These are phyloP conservation scores for Zoroaster sp. DNA, from an alignment of 53 echinoderm and acorn worm species.

Conservation along the genomic window DNA sequence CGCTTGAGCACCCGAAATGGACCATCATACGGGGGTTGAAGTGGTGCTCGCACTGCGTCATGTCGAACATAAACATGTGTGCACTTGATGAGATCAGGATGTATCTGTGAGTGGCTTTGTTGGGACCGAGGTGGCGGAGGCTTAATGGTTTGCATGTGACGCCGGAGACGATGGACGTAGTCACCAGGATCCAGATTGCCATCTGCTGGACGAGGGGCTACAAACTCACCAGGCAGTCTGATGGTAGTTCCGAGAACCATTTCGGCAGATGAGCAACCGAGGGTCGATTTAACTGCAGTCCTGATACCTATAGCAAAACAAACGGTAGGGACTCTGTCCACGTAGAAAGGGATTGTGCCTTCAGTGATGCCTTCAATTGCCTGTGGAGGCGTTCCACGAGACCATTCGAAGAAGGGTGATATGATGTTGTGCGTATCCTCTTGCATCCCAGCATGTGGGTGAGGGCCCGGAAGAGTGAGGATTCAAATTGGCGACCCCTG, in stretches of 20 bases:
- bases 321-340: constrained; percentile 51
- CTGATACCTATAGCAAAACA: constrained; percentile 11
- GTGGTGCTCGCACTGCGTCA: constrained; percentile 48
- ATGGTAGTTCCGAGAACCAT: constrained; percentile 67
- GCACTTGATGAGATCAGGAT: constrained; percentile 30
- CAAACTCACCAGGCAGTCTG: constrained; percentile 61
- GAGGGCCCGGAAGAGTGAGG: constrained; percentile 30
- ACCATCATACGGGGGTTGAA: constrained; percentile 70
- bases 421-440: constrained; percentile 36
- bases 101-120: constrained; percentile 1
- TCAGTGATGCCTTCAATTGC: constrained; percentile 18
- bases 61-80: constrained; percentile 59
- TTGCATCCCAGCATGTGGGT: constrained; percentile 47
- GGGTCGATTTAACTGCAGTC: constrained; percentile 46
- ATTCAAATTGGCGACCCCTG: constrained; percentile 65
- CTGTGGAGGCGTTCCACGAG: constrained; percentile 48
- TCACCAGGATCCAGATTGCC: constrained; percentile 20
- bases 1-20: constrained; percentile 51
- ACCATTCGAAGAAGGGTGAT: constrained; percentile 12
- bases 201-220: not conserved
- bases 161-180: constrained; percentile 54
- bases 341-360: not conserved
- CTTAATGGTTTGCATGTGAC: constrained; percentile 26
- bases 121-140: constrained; percentile 34
- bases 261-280: constrained; percentile 57